A percentile compares a stretch with the other conserved stretches of the same genome.
phyloP scores from a whole-genome alignment of 1,140 invertebrate genomes.

The Macrostomum lignano region DNA sequence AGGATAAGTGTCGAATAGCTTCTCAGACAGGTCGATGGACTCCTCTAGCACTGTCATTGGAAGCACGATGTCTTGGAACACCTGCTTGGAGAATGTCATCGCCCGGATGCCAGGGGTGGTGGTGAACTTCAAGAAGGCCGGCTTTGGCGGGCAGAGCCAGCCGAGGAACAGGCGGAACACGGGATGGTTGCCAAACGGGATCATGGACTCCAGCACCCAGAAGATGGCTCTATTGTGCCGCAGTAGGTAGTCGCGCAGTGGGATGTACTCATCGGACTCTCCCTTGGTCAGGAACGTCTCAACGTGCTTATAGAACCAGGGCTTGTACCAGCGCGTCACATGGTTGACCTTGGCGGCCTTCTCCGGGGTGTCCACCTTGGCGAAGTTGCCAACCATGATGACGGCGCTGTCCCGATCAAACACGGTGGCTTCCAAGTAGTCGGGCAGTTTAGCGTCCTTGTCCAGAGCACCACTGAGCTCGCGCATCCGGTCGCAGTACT shows the following conservation, averaged over 20 bases:
- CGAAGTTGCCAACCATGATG: conserved; percentile 29
- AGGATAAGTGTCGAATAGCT: conserved; percentile 38
- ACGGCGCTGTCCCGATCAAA: conserved; percentile 21
- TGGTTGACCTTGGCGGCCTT: conserved; percentile 35
- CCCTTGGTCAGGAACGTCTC: conserved; percentile 29
- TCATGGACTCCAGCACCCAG: conserved; percentile 54
- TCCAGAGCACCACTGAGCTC: conserved; percentile 27
- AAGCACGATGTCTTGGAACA: conserved; percentile 53
- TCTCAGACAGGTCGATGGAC: conserved; percentile 38
- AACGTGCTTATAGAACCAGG: conserved; percentile 56
- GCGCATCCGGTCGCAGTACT: conserved; percentile 31
- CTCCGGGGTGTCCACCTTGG: conserved; percentile 28
- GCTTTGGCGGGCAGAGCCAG: conserved; percentile 51
- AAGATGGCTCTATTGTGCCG: conserved; percentile 47
- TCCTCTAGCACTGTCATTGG: conserved; percentile 36
- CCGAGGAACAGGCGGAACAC: conserved; percentile 44
- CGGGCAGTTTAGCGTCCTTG: conserved; percentile 26
- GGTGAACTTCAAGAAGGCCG: conserved; percentile 49
- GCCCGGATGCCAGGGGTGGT: conserved; percentile 41
- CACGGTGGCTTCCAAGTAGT: conserved; percentile 39
- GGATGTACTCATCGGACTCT: conserved; percentile 39
- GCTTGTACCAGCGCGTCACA: conserved; percentile 42
- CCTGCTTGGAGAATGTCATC: conserved; percentile 34
- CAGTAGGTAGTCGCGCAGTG: conserved; percentile 49
- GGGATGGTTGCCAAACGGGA: conserved; percentile 50